Percentiles rank a stretch among this genome's conserved stretches.
These are phyloP conservation scores for Myocastor coypus DNA, from an alignment of 2,113 vertebrate genomes.

Conservation along the genomic window DNA sequence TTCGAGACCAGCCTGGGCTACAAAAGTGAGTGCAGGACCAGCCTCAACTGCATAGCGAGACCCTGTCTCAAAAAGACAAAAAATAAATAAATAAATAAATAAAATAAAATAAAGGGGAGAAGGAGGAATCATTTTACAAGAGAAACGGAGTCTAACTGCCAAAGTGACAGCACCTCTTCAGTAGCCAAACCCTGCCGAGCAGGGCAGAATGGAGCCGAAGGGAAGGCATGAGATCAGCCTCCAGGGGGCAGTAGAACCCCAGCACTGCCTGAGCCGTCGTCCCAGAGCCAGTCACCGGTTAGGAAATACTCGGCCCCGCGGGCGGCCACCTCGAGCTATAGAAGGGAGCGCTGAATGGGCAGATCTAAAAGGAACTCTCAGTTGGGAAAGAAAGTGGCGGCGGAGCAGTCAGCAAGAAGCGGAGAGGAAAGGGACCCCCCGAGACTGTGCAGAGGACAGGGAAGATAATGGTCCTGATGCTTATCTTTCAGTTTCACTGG, in stretches of 20 bases:
- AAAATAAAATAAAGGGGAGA: background rate
- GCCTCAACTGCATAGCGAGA: too few species aligned
- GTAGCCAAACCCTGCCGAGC: background rate
- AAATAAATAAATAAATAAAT: too few species aligned
- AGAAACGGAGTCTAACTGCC: background rate
- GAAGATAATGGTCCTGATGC: background rate
- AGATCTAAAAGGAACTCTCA: background rate
- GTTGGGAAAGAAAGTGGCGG: background rate
- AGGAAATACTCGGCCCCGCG: background rate
- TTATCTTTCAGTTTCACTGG: background rate
- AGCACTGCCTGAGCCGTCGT: background rate
- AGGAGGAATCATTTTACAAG: background rate
- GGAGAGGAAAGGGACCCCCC: background rate
- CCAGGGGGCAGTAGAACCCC: background rate
- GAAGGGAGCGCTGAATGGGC: background rate
- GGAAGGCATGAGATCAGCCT: background rate
- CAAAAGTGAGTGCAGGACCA: too few species aligned
- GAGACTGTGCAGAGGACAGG: background rate
- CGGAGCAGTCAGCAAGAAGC: background rate
- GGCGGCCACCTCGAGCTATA: background rate
- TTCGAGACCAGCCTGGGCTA: too few species aligned
- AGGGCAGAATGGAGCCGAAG: background rate
- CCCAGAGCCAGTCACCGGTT: background rate
- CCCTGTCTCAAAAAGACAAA: too few species aligned
- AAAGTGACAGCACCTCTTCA: background rate